phyloP scores from a whole-genome alignment of 2,113 vertebrate genomes.

The Megaceryle maxima region DNA sequence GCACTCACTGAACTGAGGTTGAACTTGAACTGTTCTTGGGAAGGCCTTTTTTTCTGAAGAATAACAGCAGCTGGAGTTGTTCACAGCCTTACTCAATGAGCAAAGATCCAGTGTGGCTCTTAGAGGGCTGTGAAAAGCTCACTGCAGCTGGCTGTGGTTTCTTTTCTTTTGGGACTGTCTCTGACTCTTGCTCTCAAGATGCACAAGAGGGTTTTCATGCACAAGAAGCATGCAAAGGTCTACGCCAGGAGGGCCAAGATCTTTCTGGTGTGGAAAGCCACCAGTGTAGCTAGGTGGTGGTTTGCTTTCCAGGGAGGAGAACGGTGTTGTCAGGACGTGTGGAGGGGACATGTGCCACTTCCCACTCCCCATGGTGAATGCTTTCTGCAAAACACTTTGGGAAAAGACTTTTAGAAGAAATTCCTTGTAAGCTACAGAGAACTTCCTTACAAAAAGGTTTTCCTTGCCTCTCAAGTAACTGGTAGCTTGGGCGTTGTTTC shows the following conservation, averaged over 20 bases:
- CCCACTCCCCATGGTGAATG: background rate
- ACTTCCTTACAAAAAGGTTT: background rate
- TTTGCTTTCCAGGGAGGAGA: background rate
- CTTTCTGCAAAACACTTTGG: background rate
- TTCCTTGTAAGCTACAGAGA: background rate
- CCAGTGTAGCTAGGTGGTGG: background rate
- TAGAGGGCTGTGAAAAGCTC: background rate
- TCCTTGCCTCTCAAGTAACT: background rate
- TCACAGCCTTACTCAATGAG: background rate
- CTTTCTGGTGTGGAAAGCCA: background rate
- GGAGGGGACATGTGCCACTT: background rate
- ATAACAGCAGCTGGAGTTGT: background rate
- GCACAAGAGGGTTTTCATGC: background rate
- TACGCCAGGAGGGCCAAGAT: background rate
- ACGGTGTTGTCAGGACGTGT: accelerated
- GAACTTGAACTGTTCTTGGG: background rate
- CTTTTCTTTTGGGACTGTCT: background rate
- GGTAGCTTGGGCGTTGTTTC: background rate
- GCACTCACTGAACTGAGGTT: background rate
- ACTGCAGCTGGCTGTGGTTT: background rate
- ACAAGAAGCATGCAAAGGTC: background rate
- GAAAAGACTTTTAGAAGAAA: background rate
- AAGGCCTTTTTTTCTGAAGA: background rate
- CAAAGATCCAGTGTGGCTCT: background rate
- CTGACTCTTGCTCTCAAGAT: background rate